A percentile compares a stretch with the other conserved stretches of the same genome.
Evolutionary conservation across 2,888 invertebrate genomes (phyloP).

Genomic region (Brenthis ino): DNA sequence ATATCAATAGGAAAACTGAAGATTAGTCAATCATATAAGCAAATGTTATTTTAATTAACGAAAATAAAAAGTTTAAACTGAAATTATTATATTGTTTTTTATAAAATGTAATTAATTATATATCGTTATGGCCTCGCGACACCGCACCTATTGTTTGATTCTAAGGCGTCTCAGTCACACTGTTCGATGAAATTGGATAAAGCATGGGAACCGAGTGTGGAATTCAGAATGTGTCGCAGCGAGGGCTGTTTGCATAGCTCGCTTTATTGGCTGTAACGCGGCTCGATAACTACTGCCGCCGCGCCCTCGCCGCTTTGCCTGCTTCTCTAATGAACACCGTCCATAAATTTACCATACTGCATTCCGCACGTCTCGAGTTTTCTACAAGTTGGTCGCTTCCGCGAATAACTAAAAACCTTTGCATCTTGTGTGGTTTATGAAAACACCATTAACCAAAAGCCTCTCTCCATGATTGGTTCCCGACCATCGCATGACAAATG

Average conservation of each 20-base stretch:
- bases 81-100: not conserved
- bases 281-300: slow-evolving; percentile 58
- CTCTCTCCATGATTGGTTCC: too few relatives aligned
- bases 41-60: not conserved
- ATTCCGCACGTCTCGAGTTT: slow-evolving; percentile 53
- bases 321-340: slow-evolving; percentile 65
- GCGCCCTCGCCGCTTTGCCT: slow-evolving; percentile 45
- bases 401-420: not conserved
- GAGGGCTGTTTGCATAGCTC: slow-evolving; percentile 76
- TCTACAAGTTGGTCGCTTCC: not conserved
- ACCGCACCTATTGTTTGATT: slow-evolving; percentile 72
- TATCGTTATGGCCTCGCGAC: slow-evolving; percentile 65
- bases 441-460: too few relatives aligned
- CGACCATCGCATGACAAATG: too few relatives aligned
- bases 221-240: slow-evolving; percentile 67
- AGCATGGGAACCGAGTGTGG: slow-evolving; percentile 76
- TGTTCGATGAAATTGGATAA: slow-evolving; percentile 79
- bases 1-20: slow-evolving; percentile 9
- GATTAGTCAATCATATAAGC: not conserved
- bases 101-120: slow-evolving; percentile 43
- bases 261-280: slow-evolving; percentile 78
- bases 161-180: slow-evolving; percentile 66
- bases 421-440: too few relatives aligned
- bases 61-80: not conserved
- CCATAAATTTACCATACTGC: slow-evolving; percentile 56